Base-by-base conservation (phyloP, 2,888 invertebrate species). In the Margaritifera margaritifera region DNA sequence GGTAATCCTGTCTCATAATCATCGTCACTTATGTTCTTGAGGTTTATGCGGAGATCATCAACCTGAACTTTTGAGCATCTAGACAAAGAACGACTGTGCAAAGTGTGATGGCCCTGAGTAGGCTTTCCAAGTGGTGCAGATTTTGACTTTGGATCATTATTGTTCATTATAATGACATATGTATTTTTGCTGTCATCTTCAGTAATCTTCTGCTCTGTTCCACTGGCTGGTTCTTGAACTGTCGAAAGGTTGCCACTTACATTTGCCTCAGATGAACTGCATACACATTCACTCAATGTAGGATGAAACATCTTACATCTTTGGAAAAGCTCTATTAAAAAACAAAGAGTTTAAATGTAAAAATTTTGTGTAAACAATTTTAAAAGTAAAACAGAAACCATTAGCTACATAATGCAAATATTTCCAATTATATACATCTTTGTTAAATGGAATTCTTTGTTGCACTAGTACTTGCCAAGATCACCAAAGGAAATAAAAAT, bases 11-110 rank as follows among this genome's bases (percentile, higher is more conserved):
- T 76, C 60, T 77, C 78, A 69, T 75, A 71, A 53, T 78, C 71
- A 58, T 80, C 80, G 72, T 83, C 79, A 62, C 76, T 71, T 64
- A 83, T 76, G 59, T 79, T 72, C 15, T 77, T 74, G 51, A 83
- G 68, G 54, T 83, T 83, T 22, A 80, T 66, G 58, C 75, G 78
- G 3, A 83, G 70, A 74, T 77, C 75, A 59, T 81, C 81, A 51
- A 19, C 53, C 24, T 66, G 27, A 24, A 60, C 22, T 6, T 60
- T 31, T 24, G n/a, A 20, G 25, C 31, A 42, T 27, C 59, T 27
- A 5, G 62, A 61, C 11, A 67, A 24, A n/a, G 22, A 42, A 15
- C 62, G 31, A 50, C 67, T 62, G 62, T 24, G 50, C 24, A 20
- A 50, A 52, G 22, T 50, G 20, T n/a, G n/a, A 18, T 55, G 15